Percentiles rank a stretch among this genome's conserved stretches.
phyloP scores from a whole-genome alignment of 2,797 vertebrate genomes.

The Typhlichthys subterraneus region DNA sequence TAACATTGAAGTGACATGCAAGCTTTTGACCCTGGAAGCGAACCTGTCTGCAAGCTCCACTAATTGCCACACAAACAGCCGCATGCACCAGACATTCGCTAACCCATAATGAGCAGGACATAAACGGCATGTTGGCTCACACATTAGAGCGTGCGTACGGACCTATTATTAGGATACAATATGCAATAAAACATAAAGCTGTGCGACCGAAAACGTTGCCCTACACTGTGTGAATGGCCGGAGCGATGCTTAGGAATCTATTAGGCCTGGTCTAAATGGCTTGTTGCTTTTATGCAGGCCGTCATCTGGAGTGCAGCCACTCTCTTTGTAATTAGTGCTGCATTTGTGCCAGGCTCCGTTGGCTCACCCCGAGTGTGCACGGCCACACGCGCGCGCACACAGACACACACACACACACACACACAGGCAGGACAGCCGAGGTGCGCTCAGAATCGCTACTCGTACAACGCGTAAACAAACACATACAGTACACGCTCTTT shows the following conservation, averaged over 20 bases:
- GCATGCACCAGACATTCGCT: conserved; percentile 11
- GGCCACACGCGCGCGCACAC: conserved; percentile 57
- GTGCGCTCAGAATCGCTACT: conserved; percentile 51
- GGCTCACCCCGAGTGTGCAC: conserved; percentile 47
- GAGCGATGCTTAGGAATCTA: conserved; percentile 64
- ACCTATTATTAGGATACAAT: conserved; percentile 69
- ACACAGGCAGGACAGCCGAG: neutral
- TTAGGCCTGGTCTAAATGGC: conserved; percentile 71
- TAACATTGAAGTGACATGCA: no score
- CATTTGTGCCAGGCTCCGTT: conserved; percentile 91
- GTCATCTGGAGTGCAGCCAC: conserved; percentile 81
- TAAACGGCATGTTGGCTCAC: conserved; percentile 26
- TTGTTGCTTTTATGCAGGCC: conserved; percentile 67
- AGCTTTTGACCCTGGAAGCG: no score
- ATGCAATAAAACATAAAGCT: conserved; percentile 59
- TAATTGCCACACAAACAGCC: conserved; percentile 15
- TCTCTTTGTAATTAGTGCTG: conserved; percentile 94
- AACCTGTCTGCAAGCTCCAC: neutral
- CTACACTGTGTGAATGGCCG: conserved; percentile 57
- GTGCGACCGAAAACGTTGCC: conserved; percentile 56
- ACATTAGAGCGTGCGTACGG: conserved; percentile 44
- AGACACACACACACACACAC: conserved; percentile 88
- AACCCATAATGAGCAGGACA: conserved; percentile 38
- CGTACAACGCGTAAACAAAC: neutral
- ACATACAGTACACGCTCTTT: conserved; percentile 70